A percentile compares a stretch with the other conserved stretches of the same genome.
phyloP scores from a whole-genome alignment of 2,113 vertebrate genomes.

The Elephantulus edwardii region DNA sequence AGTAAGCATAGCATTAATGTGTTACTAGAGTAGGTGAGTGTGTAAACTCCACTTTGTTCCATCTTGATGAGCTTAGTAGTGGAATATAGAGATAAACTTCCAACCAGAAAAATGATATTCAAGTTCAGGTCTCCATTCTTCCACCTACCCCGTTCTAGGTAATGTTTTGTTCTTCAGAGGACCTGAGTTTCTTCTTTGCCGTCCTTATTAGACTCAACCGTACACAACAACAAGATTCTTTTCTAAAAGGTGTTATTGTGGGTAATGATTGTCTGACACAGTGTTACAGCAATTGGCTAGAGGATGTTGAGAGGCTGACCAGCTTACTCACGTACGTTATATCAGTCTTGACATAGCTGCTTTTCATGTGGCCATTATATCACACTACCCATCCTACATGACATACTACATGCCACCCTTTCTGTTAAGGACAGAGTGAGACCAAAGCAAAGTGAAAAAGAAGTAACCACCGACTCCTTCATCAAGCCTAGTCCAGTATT shows the following conservation, averaged over 20 bases:
- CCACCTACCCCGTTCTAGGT: background rate
- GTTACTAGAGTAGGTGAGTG: background rate
- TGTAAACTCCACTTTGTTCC: background rate
- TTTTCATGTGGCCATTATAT: background rate
- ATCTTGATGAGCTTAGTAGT: background rate
- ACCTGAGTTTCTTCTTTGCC: background rate
- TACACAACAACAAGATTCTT: no score
- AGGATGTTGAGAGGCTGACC: background rate
- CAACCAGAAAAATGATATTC: background rate
- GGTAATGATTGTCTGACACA: background rate
- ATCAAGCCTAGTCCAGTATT: no score
- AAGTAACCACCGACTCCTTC: background rate
- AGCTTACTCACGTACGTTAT: no score
- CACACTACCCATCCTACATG: no score
- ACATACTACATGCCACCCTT: background rate
- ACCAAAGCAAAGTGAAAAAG: background rate
- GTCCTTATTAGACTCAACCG: no score
- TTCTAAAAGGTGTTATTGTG: background rate
- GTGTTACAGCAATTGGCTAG: background rate
- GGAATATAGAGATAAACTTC: background rate
- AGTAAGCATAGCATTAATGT: background rate
- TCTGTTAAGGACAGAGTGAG: background rate
- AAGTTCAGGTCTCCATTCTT: background rate
- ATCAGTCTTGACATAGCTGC: background rate
- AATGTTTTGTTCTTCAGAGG: background rate